These are phyloP conservation scores for Neodontobutis hainanensis DNA, from an alignment of 2,113 vertebrate genomes.

Conservation along the genomic window DNA sequence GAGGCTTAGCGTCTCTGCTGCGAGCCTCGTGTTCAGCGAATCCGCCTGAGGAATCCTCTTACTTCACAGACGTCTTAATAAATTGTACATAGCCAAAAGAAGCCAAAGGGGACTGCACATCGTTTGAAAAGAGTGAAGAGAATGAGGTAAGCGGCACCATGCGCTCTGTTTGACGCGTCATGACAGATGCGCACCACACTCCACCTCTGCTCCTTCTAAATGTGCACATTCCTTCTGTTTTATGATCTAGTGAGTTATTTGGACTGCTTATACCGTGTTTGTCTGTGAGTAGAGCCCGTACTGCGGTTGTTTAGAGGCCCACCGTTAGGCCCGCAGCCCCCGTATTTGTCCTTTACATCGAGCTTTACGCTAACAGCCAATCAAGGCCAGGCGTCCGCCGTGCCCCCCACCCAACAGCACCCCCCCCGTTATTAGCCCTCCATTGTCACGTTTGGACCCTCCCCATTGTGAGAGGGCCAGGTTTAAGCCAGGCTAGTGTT, in stretches of 20 bases:
- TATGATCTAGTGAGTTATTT: not conserved
- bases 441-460: slow-evolving; percentile 58
- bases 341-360: slow-evolving; percentile 11
- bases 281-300: not conserved
- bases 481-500: slow-evolving; percentile 54
- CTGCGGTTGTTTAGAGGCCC: slow-evolving; percentile 21
- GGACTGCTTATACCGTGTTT: not conserved
- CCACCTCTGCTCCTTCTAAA: slow-evolving; percentile 22
- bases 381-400: not conserved
- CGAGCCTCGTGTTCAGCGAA: slow-evolving; percentile 25
- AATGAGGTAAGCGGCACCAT: slow-evolving; percentile 81
- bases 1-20: slow-evolving; percentile 1
- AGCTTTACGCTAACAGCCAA: not conserved
- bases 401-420: not conserved
- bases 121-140: slow-evolving; percentile 59
- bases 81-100: not conserved
- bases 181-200: slow-evolving; percentile 61
- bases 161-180: slow-evolving; percentile 67
- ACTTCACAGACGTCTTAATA: not conserved
- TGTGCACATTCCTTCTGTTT: not conserved
- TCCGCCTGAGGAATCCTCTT: slow-evolving; percentile 23
- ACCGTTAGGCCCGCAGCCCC: slow-evolving; percentile 39
- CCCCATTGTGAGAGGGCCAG: slow-evolving; percentile 45
- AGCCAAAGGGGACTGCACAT: slow-evolving; percentile 5
- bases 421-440: slow-evolving; percentile 3